Conservation (phyloP, 2,888 invertebrate genomes). For the Apamea monoglypha region DNA sequence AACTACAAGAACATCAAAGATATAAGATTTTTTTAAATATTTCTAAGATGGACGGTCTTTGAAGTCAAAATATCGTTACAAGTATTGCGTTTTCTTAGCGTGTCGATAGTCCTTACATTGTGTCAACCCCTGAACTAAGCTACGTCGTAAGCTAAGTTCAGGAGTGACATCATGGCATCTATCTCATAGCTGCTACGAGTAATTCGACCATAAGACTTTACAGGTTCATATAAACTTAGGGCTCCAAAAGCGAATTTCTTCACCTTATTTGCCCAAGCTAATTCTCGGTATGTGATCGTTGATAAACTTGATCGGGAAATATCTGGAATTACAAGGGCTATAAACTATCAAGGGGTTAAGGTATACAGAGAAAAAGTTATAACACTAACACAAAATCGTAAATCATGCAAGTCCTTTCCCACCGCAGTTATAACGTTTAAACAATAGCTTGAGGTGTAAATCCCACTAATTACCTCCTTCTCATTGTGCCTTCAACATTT, state of each 20-base stretch:
- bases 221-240: not conserved
- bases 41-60: too few relatives aligned
- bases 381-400: not conserved
- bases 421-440: not conserved
- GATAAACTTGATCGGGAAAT: constrained; percentile 5
- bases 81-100: not conserved
- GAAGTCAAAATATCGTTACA: not conserved
- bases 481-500: constrained; percentile 8
- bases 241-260: not conserved
- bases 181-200: not conserved
- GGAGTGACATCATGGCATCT: not conserved
- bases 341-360: not conserved
- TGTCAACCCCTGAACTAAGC: not conserved
- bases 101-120: not conserved
- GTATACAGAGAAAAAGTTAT: not conserved
- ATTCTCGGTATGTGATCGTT: constrained; percentile 15
- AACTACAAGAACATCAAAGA: not conserved
- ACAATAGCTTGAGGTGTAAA: not conserved
- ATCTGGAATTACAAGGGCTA: not conserved
- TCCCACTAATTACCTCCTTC: not conserved
- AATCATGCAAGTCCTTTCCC: not conserved
- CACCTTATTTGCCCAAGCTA: not conserved
- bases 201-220: not conserved
- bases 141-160: not conserved
- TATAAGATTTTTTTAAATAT: too few relatives aligned